A percentile compares a stretch with the other conserved stretches of the same genome.
phyloP scores from a whole-genome alignment of 1,140 invertebrate species.

The Drosophila quadrilineata region DNA sequence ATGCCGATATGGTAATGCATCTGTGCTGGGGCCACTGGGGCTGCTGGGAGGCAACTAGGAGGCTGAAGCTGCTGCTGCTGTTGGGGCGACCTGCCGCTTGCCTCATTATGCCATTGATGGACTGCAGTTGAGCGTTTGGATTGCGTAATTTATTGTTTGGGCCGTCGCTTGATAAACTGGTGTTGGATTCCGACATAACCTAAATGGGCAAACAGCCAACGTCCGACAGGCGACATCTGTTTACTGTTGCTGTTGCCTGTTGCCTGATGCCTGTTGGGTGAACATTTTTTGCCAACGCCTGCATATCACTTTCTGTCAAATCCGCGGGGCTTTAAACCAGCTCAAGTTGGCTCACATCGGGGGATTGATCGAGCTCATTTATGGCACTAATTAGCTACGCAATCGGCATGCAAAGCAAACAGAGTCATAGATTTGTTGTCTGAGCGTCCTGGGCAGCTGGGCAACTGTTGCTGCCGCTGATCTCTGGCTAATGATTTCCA shows the following conservation, averaged over 20 bases:
- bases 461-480: constrained; percentile 28
- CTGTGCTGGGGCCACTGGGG: constrained; percentile 42
- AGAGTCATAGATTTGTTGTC: too few species aligned
- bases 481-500: constrained; percentile 41
- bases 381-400: constrained; percentile 77
- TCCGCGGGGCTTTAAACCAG: constrained; percentile 52
- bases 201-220: constrained; percentile 67
- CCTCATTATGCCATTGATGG: constrained; percentile 81
- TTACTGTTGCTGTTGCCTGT: constrained; percentile 35
- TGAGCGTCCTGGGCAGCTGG: too few species aligned
- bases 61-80: constrained; percentile 3
- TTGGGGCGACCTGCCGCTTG: constrained; percentile 46
- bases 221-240: constrained; percentile 52
- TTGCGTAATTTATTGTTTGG: constrained; percentile 81
- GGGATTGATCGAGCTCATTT: constrained; percentile 53
- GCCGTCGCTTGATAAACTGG: constrained; percentile 75
- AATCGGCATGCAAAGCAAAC: constrained; percentile 61
- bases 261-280: constrained; percentile 1
- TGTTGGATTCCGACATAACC: constrained; percentile 62
- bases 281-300: constrained; percentile 74
- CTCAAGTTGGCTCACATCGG: constrained; percentile 27
- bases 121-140: constrained; percentile 80
- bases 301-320: constrained; percentile 74
- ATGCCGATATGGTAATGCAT: constrained; percentile 80
- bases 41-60: constrained; percentile 8